A percentile compares a stretch with the other conserved stretches of the same genome.
phyloP scores from a whole-genome alignment of 2,888 invertebrate species.

The Colletes collaris region DNA sequence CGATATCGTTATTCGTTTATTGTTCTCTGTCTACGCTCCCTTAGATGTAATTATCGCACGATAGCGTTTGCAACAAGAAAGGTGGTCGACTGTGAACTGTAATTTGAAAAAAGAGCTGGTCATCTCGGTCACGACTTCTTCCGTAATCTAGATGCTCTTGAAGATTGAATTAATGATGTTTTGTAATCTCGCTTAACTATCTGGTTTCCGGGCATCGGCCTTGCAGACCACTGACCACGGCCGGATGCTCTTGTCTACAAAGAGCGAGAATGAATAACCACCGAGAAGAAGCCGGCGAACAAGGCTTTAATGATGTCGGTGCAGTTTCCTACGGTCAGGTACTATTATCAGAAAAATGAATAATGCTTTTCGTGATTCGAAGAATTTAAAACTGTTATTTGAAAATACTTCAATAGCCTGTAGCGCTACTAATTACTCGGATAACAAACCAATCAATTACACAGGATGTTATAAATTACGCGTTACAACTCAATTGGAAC shows the following conservation, averaged over 20 bases:
- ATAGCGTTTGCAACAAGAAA: slow-evolving; percentile 4
- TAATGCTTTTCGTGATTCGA: neutral
- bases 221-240: slow-evolving; percentile 72
- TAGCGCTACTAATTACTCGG: too few relatives aligned
- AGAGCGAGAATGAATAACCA: slow-evolving; percentile 58
- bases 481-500: too few relatives aligned
- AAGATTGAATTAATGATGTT: slow-evolving; percentile 70
- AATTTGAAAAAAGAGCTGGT: slow-evolving; percentile 43
- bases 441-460: too few relatives aligned
- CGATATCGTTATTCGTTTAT: too few relatives aligned
- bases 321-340: slow-evolving; percentile 39
- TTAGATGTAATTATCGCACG: slow-evolving; percentile 22
- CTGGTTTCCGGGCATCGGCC: slow-evolving; percentile 78
- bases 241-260: slow-evolving; percentile 66
- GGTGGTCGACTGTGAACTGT: slow-evolving; percentile 18
- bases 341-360: neutral
- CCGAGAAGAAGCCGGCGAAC: slow-evolving; percentile 49
- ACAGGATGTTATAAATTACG: too few relatives aligned
- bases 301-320: slow-evolving; percentile 52
- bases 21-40: neutral
- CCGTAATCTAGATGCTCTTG: slow-evolving; percentile 64
- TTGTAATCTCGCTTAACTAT: slow-evolving; percentile 72
- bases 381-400: neutral
- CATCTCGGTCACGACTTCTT: slow-evolving; percentile 56
- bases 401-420: neutral